Percentiles rank a stretch among this genome's conserved stretches.
These are phyloP conservation scores for Drosophila testacea DNA, from an alignment of 2,888 invertebrate genomes.

Conservation along the genomic window DNA sequence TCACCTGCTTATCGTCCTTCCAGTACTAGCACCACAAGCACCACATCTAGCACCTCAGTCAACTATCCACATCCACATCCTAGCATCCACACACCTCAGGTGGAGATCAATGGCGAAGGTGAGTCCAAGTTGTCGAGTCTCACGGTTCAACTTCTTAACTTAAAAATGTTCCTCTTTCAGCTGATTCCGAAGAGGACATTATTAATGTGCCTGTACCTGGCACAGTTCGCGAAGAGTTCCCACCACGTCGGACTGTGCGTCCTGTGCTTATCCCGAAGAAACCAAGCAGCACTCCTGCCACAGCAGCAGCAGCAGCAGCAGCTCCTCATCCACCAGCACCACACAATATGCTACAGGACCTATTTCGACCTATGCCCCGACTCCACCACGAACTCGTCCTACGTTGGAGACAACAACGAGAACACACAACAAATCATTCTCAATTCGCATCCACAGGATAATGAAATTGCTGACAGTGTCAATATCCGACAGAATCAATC, in stretches of 20 bases:
- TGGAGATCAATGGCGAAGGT: constrained; percentile 83
- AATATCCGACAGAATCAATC: constrained; percentile 88
- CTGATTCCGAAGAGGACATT: constrained; percentile 83
- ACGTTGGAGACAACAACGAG: constrained; percentile 78
- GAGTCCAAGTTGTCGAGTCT: constrained; percentile 9
- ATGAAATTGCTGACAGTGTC: constrained; percentile 88
- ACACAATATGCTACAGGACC: constrained; percentile 39
- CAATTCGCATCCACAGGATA: constrained; percentile 91
- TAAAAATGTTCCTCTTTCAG: constrained; percentile 40
- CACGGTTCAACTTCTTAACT: neutral
- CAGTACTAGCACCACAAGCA: constrained; percentile 46
- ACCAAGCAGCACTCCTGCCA: constrained; percentile 81
- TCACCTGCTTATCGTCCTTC: constrained; percentile 76
- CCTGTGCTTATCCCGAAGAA: constrained; percentile 82
- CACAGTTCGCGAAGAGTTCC: constrained; percentile 85
- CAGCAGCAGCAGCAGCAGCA: constrained; percentile 34
- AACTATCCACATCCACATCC: constrained; percentile 59
- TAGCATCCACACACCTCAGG: constrained; percentile 74
- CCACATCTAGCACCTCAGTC: constrained; percentile 66
- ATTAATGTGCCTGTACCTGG: constrained; percentile 84
- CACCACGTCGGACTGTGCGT: constrained; percentile 83
- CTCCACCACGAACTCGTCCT: constrained; percentile 67
- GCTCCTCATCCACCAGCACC: constrained; percentile 38
- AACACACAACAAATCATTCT: constrained; percentile 86
- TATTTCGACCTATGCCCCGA: constrained; percentile 57